phyloP scores from a whole-genome alignment of 2,888 invertebrate genomes.

The Pyrrhosoma nymphula region DNA sequence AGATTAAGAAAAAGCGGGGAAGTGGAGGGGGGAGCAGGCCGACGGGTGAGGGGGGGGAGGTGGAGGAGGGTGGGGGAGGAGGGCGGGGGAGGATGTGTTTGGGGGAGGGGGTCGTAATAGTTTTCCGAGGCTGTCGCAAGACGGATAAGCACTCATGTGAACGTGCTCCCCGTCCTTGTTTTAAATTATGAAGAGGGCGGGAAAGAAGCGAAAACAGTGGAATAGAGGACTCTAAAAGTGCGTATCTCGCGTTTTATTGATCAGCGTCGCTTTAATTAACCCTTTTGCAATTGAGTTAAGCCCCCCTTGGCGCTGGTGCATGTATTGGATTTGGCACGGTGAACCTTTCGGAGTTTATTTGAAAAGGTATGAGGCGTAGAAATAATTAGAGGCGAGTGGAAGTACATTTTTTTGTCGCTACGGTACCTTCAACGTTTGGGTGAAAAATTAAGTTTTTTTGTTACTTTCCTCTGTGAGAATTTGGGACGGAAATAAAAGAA shows the following conservation, averaged over 20 bases:
- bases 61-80: background rate
- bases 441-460: background rate
- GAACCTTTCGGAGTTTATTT: conserved; percentile 8
- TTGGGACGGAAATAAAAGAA: background rate
- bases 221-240: background rate
- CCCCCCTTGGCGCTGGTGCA: background rate
- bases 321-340: conserved; percentile 28
- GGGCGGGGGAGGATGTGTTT: background rate
- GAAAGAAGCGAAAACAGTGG: background rate
- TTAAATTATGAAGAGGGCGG: conserved; percentile 58
- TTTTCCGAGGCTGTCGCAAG: conserved; percentile 61
- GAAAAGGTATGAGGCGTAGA: conserved; percentile 18
- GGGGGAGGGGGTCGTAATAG: conserved; percentile 53
- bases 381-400: conserved; percentile 9
- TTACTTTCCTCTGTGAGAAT: background rate
- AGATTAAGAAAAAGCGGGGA: conserved; percentile 63
- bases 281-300: conserved; percentile 23
- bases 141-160: conserved; percentile 65
- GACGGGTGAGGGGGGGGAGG: background rate
- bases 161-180: conserved; percentile 57
- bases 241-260: conserved; percentile 54
- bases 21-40: background rate
- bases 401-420: background rate
- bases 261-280: conserved; percentile 52
- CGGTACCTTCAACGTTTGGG: background rate